phyloP scores from a whole-genome alignment of 2,888 invertebrate genomes.

The Drosophila rellima region DNA sequence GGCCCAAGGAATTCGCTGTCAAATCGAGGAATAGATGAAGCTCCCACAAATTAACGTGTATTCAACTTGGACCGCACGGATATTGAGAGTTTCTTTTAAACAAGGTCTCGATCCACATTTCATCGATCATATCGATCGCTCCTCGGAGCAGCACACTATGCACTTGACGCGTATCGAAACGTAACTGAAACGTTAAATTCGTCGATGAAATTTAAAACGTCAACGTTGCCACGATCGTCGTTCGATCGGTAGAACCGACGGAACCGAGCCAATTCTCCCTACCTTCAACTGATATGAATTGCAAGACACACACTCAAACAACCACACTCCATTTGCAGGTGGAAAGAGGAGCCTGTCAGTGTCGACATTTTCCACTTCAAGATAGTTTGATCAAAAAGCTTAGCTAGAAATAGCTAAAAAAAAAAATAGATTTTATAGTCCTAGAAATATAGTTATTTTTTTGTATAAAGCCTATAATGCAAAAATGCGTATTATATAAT shows the following conservation, averaged over 20 bases:
- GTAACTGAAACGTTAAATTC: slow-evolving; percentile 83
- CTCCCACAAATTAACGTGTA: neutral
- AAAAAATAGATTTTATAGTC: no score
- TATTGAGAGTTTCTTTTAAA: neutral
- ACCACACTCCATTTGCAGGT: slow-evolving; percentile 35
- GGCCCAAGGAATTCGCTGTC: slow-evolving; percentile 86
- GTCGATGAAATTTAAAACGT: slow-evolving; percentile 84
- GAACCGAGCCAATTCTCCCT: slow-evolving; percentile 8
- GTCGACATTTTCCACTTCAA: neutral
- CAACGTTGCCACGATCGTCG: slow-evolving; percentile 62
- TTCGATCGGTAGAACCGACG: slow-evolving; percentile 49
- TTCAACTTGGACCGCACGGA: neutral
- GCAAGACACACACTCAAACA: slow-evolving; percentile 40
- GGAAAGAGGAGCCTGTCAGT: slow-evolving; percentile 43
- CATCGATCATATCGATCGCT: slow-evolving; percentile 32
- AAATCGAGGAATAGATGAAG: slow-evolving; percentile 31
- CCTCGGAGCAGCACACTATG: slow-evolving; percentile 68
- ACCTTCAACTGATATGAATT: slow-evolving; percentile 56
- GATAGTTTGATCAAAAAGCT: neutral
- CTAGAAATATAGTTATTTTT: no score
- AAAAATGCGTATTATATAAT: no score
- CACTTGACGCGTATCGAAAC: slow-evolving; percentile 85
- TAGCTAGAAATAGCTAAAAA: neutral
- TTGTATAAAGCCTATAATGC: no score
- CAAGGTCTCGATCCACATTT: slow-evolving; percentile 6